Evolutionary conservation across 2,888 invertebrate genomes (phyloP).

Genomic region (Pyrgus malvae): DNA sequence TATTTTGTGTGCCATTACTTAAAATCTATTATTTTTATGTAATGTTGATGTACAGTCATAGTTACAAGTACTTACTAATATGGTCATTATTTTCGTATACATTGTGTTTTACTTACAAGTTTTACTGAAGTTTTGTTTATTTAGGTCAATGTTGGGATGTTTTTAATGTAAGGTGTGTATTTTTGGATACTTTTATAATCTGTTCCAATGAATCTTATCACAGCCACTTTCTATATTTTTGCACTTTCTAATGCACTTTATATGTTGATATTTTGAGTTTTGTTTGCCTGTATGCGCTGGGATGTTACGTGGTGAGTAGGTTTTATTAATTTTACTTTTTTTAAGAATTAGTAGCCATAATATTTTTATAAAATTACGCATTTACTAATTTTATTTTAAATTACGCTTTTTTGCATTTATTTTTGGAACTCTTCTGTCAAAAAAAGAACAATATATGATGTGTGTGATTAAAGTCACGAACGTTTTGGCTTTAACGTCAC

Average conservation of each 20-base stretch:
- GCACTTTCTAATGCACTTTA: constrained; percentile 22
- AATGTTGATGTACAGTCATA: too few species aligned
- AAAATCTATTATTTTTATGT: too few species aligned
- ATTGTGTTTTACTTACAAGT: constrained; percentile 29
- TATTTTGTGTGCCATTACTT: neutral
- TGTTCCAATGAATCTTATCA: neutral
- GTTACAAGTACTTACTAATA: constrained; percentile 1
- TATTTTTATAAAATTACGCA: too few species aligned
- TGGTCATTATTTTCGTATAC: constrained; percentile 2
- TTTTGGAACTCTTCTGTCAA: too few species aligned
- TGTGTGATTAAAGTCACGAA: too few species aligned
- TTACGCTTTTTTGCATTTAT: too few species aligned
- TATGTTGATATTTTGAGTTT: constrained; percentile 18
- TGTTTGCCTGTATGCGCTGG: constrained; percentile 16
- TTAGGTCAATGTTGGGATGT: constrained; percentile 75
- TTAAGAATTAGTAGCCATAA: neutral
- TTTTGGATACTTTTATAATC: constrained; percentile 26
- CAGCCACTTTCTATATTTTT: constrained; percentile 6
- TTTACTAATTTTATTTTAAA: too few species aligned
- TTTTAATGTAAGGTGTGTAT: constrained; percentile 73
- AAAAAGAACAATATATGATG: too few species aligned
- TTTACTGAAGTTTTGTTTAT: constrained; percentile 56
- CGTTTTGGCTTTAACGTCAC: too few species aligned
- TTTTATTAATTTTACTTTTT: constrained; percentile 1
- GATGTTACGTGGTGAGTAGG: constrained; percentile 16